Base-by-base conservation (phyloP, 1,140 invertebrate species). In the Conus betulinus region DNA sequence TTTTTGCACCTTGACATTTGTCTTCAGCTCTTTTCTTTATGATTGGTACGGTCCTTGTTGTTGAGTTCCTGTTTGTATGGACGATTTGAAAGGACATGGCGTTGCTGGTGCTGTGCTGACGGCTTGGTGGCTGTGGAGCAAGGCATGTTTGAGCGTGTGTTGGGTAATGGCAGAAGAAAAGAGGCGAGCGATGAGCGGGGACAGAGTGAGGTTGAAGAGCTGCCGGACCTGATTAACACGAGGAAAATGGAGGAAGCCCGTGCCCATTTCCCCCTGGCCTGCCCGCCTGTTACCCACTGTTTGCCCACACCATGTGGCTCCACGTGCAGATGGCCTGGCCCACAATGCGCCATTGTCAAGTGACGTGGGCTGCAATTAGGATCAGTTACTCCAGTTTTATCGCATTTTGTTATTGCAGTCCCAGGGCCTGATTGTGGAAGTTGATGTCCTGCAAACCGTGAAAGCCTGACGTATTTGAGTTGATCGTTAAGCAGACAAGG, bases 111-210 rank as follows among this genome's bases (percentile, higher is more conserved):
- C 3, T 39, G 0, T 39, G 3, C 39, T 39, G 39, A 39, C 39
- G 39, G 39, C 39, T 39, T 39, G 39, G 39, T 39, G 39, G 39
- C 39, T 1, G 39, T 39, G 39, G 3, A 39, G 39, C 39, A 39
- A 39, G 39, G 39, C 39, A 39, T 39, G 39, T 39, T 39, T 39
- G 39, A 39, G 39, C 39, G 39, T 39, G 39, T 39, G 71, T 82
- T 10, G 20, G 81, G 17, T 23, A 25, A 5, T 23, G 82, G 4
- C 52, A 84, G 53, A 55, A 13, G 7, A 6, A 60, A 53, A 84
- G 82, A 84, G 82, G 82, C 17, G 82, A 13, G 82, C 8, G 82
- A 84, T 82, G 79, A 82, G 27, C 39, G 27, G 39, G 39, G 39
- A 82, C 79, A 82, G 79, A 10, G 10, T 51, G 27, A 8, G 6